Evolutionary conservation across 2,113 vertebrate species (phyloP), one percentile per base, ranked within the genome.

Genomic region (Carollia perspicillata): DNA sequence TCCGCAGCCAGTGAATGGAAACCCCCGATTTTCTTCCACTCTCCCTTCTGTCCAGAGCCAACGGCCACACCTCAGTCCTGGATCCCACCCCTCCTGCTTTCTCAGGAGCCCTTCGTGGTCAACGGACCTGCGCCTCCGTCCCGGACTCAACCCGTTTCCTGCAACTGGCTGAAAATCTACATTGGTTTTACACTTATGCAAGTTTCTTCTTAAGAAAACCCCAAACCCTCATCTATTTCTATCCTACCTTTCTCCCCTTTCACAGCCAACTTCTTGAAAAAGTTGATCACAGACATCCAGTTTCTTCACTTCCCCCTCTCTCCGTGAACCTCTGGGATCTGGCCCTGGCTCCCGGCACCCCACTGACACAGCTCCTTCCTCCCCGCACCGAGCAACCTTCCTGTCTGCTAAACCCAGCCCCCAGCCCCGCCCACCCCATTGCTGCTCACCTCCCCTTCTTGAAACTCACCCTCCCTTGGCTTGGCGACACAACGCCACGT

Each of bases 231-330:
- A 58, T 37, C 37, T 85, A 8, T 60, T 35, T 42, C 55, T n/a
- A 42, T 33, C 88, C 60, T 66, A 40, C 60, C 84, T 63, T 60
- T 74, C 40, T 10, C 20, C 5, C 55, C 26, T 83, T 77, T 93
- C 60, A 20, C 51, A 85, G 89, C 30, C 78, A 75, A 95, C 74
- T 90, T 97, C 87, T 75, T 90, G 63, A 95, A 80, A 63, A 65
- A 89, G 42, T 49, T 84, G 68, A 49, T 69, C 60, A 60, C 28
- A 78, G 66, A 23, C 35, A 20, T 28, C 66, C n/a, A 6, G 11
- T 84, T 66, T 90, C 79, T 55, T 95, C 60, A 80, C 60, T 58
- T 88, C 60, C 63, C 49, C 40, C 51, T 81, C 37, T 63, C 23
- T 83, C 72, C 77, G 11, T 33, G 55, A 51, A 37, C n/a, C 72